Base-by-base conservation (phyloP, 2,888 invertebrate species). In the Drosophila mercatorum region DNA sequence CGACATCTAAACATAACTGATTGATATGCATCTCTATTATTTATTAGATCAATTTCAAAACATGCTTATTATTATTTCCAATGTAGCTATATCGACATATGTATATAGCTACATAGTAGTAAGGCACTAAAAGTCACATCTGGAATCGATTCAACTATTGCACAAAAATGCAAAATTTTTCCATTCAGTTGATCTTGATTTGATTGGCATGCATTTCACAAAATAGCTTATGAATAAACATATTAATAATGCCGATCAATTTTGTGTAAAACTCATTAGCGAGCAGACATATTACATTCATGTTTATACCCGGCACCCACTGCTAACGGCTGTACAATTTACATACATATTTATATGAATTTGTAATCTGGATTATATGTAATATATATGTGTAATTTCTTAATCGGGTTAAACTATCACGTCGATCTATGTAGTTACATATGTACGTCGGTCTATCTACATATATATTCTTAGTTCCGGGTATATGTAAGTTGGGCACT, bases 151-250 rank as follows among this genome's bases (percentile, higher is more conserved):
- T 31, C 31, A 55, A 43, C 31, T 47, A 28, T 40, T 38, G 67
- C 67, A 69, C 67, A 41, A 0, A 58, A 55, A 40, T 47, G n/a
- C 56, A 47, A 46, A 36, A 47, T n/a, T 52, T 40, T 26, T 36
- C 17, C 34, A 51, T 41, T 71, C 22, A 17, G 36, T 51, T 56
- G 14, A 63, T 56, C 11, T 36, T 8, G 14, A 53, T 67, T 67
- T 26, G 43, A 41, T 56, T 69, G 49, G 60, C 68, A 69, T 60
- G 46, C 34, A 58, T 59, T 53, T 51, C 53, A 5, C 22, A 14
- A 14, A 55, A 11, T 43, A 43, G 56, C 43, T 43, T 55, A 28
- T n/a, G n/a, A 55, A 40, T 11, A 40, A 28, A 3, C 38, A 38
- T 40, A 36, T 41, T 0, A 59, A 64, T 59, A 41, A 26, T 26